phyloP scores from a whole-genome alignment of 92 coral and sea anemone genomes.

The Porites lobata region DNA sequence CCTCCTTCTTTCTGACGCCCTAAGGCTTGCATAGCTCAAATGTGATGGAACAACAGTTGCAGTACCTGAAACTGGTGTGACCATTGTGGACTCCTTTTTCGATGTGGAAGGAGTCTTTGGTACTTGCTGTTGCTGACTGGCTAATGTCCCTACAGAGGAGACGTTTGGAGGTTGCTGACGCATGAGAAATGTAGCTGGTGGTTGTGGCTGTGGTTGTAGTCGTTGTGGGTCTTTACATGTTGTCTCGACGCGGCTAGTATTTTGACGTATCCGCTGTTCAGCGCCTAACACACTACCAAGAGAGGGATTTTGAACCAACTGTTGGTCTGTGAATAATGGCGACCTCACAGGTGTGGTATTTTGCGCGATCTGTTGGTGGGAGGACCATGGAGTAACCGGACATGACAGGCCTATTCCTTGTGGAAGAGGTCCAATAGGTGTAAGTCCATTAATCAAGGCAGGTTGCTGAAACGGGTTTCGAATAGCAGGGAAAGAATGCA shows the following conservation, averaged over 20 bases:
- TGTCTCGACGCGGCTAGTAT: not conserved
- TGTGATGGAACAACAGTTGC: not conserved
- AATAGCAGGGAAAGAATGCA: slow-evolving; percentile 7
- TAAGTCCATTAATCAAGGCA: slow-evolving; percentile 1
- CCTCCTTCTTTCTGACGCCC: not conserved
- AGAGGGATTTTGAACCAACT: not conserved
- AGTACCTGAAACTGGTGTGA: not conserved
- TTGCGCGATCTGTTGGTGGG: slow-evolving; percentile 4
- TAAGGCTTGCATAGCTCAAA: slow-evolving; percentile 15
- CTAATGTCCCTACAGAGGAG: not conserved
- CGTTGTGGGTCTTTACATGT: not conserved
- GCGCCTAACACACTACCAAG: not conserved
- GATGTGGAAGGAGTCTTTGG: not conserved
- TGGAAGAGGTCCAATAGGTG: not conserved
- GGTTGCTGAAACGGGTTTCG: slow-evolving; percentile 16
- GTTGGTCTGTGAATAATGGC: not conserved
- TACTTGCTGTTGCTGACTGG: not conserved
- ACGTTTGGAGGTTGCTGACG: not conserved
- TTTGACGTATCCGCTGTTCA: not conserved
- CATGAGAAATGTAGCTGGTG: too few relatives aligned
- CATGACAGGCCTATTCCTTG: not conserved
- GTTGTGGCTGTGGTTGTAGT: not conserved
- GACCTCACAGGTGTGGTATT: not conserved
- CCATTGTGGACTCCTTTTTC: too few relatives aligned
- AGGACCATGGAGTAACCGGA: slow-evolving; percentile 7